Evolutionary conservation across 2,113 vertebrate genomes (phyloP), one percentile per base, ranked within the genome.

Genomic region (Thymallus thymallus): DNA sequence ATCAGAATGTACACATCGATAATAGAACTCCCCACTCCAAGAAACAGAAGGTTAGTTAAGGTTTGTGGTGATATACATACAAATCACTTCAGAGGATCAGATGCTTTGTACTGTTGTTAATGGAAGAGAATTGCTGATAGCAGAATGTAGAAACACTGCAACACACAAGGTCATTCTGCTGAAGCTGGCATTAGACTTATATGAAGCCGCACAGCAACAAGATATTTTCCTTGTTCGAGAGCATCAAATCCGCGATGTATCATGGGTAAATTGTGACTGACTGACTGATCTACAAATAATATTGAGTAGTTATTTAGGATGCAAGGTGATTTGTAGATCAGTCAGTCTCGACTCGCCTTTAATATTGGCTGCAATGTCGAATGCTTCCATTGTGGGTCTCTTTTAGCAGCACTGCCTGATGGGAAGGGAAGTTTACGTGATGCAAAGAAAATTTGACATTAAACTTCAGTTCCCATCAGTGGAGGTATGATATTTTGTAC

Each of bases 1-100:
- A 74, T 55, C 41, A 55, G 70, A 79, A 46, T 13, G n/a, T 51
- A 74, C 35, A 63, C 64, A 70, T 18, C 10, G 62, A 75, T 46
- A 56, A 76, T 30, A 41, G 35, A 71, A 69, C 78, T 66, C 55
- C 80, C 71, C 71, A 41, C 69, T 79, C 45, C 10, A 14, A 22
- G 18, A 51, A 64, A 61, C 61, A 68, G 61, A 55, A 26, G 61
- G 20, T 45, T 60, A 45, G 6, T 67, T 76, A 73, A 9, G 73
- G 74, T 5, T 20, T 67, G 48, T 76, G 76, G 79, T 85, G 82
- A 83, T 82, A 69, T 48, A 72, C 80, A 81, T 80, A 80, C 80
- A 83, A 81, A 84, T 70, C 56, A 67, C 30, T 20, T 30, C 20
- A 51, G 30, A 24, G 46, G 9, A 55, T 74, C 22, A 67, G 81